phyloP scores from a whole-genome alignment of 2,888 invertebrate species.

The Spicauda simplicius region DNA sequence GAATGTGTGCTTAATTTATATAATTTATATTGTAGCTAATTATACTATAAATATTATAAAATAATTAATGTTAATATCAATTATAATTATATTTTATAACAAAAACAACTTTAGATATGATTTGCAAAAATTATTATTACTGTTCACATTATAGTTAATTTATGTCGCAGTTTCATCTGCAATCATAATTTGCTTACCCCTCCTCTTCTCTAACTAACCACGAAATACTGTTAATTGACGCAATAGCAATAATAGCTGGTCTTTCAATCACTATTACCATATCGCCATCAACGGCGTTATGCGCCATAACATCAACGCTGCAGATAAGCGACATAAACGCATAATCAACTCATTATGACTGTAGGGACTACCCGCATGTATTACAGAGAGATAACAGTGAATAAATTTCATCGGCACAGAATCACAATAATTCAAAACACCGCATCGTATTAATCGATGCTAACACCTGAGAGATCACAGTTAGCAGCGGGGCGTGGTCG shows the following conservation, averaged over 20 bases:
- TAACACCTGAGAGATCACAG: constrained; percentile 74
- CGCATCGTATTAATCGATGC: constrained; percentile 65
- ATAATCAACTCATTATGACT: constrained; percentile 31
- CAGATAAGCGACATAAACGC: constrained; percentile 24
- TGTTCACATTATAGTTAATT: no score
- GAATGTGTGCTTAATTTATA: no score
- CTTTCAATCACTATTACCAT: constrained; percentile 18
- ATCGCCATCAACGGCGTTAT: constrained; percentile 12
- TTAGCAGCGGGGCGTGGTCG: constrained; percentile 46
- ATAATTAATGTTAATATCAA: no score
- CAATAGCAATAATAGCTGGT: constrained; percentile 2
- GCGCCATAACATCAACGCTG: constrained; percentile 17
- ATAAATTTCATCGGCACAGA: constrained; percentile 38
- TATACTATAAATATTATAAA: no score
- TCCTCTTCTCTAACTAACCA: neutral
- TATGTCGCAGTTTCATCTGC: no score
- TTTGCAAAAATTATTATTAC: no score
- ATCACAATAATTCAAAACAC: constrained; percentile 60
- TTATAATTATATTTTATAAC: no score
- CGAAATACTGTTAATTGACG: neutral
- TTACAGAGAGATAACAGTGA: constrained; percentile 28
- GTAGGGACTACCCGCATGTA: constrained; percentile 19
- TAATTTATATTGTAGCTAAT: no score
- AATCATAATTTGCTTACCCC: no score
- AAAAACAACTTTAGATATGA: no score